Percentiles rank a stretch among this genome's conserved stretches.
Conservation (phyloP, 2,113 vertebrate species). For the Taxidea taxus region DNA sequence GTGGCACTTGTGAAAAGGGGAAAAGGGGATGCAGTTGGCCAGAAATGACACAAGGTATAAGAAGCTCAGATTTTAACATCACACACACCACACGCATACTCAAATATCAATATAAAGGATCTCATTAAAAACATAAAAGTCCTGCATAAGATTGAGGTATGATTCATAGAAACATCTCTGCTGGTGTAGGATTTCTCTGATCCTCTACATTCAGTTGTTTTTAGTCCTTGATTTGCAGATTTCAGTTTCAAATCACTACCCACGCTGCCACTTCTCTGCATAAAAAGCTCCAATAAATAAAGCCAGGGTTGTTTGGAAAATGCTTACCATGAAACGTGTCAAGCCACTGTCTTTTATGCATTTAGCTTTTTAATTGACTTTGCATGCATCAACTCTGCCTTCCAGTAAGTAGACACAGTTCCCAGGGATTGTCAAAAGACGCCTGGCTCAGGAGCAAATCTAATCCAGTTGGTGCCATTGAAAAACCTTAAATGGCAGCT, state of each 20-base stretch:
- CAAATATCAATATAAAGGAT: background rate
- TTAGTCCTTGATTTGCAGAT: slow-evolving; percentile 31
- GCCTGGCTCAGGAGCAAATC: slow-evolving; percentile 63
- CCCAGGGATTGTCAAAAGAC: slow-evolving; percentile 67
- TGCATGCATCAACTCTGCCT: slow-evolving; percentile 52
- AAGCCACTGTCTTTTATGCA: slow-evolving; percentile 33
- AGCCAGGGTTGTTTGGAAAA: slow-evolving; percentile 43
- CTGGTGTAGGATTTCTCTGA: slow-evolving; percentile 27
- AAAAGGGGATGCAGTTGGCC: background rate
- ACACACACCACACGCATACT: background rate
- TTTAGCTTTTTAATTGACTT: slow-evolving; percentile 69
- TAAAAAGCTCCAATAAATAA: background rate
- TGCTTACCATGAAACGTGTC: background rate
- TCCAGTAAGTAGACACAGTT: slow-evolving; percentile 62
- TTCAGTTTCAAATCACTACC: slow-evolving; percentile 24
- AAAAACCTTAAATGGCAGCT: slow-evolving; percentile 73
- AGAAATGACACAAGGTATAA: background rate
- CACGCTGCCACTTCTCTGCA: background rate
- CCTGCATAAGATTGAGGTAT: background rate
- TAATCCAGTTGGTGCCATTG: slow-evolving; percentile 67
- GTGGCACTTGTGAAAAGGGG: background rate
- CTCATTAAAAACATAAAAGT: background rate
- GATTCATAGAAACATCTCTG: background rate
- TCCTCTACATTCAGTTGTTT: slow-evolving; percentile 8
- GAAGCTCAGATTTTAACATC: background rate